Conservation (phyloP, 92 coral and sea anemone genomes). For the Porites divaricata region DNA sequence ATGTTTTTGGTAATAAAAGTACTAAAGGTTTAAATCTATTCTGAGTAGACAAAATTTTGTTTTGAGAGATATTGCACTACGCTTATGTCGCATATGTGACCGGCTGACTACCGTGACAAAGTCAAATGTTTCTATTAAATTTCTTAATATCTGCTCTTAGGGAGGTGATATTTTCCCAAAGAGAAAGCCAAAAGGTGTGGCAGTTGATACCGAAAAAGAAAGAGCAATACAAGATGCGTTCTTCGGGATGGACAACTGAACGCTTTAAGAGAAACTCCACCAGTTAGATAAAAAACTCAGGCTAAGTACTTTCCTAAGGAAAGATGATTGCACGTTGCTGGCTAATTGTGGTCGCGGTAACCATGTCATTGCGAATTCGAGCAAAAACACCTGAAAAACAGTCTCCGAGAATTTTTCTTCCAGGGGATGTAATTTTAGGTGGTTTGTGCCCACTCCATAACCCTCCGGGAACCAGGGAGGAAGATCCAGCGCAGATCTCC, state of each 20-base stretch:
- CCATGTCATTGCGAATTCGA: not conserved
- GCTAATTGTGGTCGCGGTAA: not conserved
- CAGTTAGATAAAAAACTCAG: not conserved
- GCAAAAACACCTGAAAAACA: not conserved
- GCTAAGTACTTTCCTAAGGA: not conserved
- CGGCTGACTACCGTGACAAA: not conserved
- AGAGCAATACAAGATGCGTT: too few species aligned
- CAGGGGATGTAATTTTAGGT: constrained; percentile 66
- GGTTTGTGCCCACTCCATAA: constrained; percentile 76
- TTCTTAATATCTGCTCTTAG: not conserved
- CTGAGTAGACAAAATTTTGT: too few species aligned
- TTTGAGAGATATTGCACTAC: not conserved
- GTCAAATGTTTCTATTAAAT: not conserved
- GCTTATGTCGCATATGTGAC: not conserved
- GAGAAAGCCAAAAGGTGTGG: not conserved
- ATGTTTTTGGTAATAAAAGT: not conserved
- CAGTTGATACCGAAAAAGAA: not conserved
- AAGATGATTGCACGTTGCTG: not conserved
- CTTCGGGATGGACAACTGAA: not conserved
- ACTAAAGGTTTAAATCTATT: not conserved
- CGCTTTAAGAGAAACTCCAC: not conserved
- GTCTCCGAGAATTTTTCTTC: constrained; percentile 23
- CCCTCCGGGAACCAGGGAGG: constrained; percentile 45
- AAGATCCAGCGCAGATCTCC: constrained; percentile 20
- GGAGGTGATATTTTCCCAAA: not conserved